These are phyloP conservation scores for Brachylomia viminalis DNA, from an alignment of 2,888 invertebrate genomes.

Conservation along the genomic window DNA sequence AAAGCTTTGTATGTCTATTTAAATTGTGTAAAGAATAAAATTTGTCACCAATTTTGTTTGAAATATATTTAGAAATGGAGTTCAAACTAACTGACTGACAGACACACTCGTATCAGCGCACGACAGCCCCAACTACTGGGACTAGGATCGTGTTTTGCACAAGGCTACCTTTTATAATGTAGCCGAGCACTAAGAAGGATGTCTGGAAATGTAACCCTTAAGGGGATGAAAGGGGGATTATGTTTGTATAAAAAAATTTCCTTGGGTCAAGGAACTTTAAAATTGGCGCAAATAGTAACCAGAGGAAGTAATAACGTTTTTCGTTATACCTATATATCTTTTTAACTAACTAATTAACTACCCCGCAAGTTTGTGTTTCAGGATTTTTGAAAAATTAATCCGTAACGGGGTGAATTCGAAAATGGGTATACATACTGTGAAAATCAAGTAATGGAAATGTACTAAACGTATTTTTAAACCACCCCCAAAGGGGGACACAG, in stretches of 20 bases:
- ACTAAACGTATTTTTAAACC: not conserved
- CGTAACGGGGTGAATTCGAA: not conserved
- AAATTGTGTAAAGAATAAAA: conserved; percentile 51
- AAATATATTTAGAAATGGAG: not conserved
- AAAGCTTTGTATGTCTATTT: conserved; percentile 56
- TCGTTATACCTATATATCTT: not conserved
- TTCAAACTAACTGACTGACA: not conserved
- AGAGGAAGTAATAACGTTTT: not conserved
- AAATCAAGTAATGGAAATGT: not conserved
- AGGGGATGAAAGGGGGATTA: not conserved
- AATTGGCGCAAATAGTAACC: not conserved
- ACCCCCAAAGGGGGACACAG: too few species aligned
- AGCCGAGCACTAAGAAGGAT: not conserved
- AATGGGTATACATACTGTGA: not conserved
- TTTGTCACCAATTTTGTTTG: conserved; percentile 57
- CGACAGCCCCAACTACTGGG: not conserved
- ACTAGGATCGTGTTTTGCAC: not conserved
- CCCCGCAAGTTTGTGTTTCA: not conserved
- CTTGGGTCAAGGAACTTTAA: not conserved
- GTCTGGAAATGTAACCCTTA: not conserved
- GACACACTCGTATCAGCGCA: not conserved
- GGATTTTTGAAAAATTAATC: not conserved
- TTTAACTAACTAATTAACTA: too few species aligned
- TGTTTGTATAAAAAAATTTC: not conserved
- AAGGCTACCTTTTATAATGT: not conserved